Base-by-base conservation (phyloP, 2,113 vertebrate genomes). In the Jacana jacana region DNA sequence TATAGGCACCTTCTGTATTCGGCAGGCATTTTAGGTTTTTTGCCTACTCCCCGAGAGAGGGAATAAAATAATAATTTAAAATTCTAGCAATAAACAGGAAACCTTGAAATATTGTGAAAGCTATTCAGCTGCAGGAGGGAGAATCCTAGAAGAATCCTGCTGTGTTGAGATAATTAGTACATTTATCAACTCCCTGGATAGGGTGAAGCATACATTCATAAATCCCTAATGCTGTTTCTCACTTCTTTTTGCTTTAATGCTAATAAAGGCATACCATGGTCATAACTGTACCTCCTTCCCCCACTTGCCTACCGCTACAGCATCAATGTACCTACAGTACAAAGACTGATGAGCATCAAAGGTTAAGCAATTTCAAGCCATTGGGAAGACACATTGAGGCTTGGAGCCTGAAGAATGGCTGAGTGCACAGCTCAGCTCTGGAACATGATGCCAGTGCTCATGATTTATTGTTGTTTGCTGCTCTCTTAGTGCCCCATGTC, bases 171-270 rank as follows among this genome's bases (percentile, higher is more conserved):
- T 96, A 96, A 96, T 96, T 96, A 94, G 65, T 39, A 60, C 76
- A 96, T 96, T 96, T 88, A 96, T 97, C 95, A 88, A 78, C 52
- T 95, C 88, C 64, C 68, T 84, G 72, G 82, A 94, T 94, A 86
- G 64, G 87, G 39, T 0, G 0, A 96, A 90, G n/a, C 24, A 78
- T 85, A 94, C 60, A 57, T 81, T 94, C 82, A 88, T 88, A 96
- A 97, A 86, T 68, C 60, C 52, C 52, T 91, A 55, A 81, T 68
- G 30, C 15, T 64, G 27, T 6, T 84, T 86, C 55, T 94, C 61
- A 66, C 33, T 83, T 83, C 33, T 72, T 80, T 88, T 72, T 77
- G 16, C 54, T 88, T 86, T 90, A 93, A 81, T 0, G 0, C 27
- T 93, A 86, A 91, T 77, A 60, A 82, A 88, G 39, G 27, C 30